Conservation (phyloP, 2,888 invertebrate genomes). For the Colostygia pectinataria region DNA sequence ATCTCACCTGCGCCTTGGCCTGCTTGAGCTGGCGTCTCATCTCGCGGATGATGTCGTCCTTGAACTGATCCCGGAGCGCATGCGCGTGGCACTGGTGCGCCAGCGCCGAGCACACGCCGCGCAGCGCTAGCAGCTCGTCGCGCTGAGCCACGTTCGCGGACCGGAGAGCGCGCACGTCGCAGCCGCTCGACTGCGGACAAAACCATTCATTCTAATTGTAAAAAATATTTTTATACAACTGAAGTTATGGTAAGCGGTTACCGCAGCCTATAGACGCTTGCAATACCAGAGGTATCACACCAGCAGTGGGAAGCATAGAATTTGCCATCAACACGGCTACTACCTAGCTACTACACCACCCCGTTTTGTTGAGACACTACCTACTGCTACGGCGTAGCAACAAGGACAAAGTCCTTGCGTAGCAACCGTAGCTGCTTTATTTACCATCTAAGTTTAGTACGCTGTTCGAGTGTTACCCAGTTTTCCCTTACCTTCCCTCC, state of each 20-base stretch:
- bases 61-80: constrained; percentile 81
- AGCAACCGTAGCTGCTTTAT: too few relatives aligned
- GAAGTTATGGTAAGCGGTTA: too few relatives aligned
- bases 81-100: constrained; percentile 82
- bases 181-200: constrained; percentile 52
- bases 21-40: constrained; percentile 81
- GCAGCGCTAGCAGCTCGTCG: constrained; percentile 77
- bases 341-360: not conserved
- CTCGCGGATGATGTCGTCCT: constrained; percentile 86
- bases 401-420: not conserved
- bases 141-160: constrained; percentile 78
- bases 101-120: constrained; percentile 77
- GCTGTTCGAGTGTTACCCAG: too few relatives aligned
- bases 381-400: not conserved
- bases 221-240: too few relatives aligned
- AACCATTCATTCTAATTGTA: too few relatives aligned
- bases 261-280: too few relatives aligned
- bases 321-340: not conserved
- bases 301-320: too few relatives aligned
- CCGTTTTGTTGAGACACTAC: not conserved
- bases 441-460: too few relatives aligned
- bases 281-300: too few relatives aligned
- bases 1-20: constrained; percentile 17
- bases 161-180: constrained; percentile 76
- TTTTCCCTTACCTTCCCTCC: too few relatives aligned